phyloP scores from a whole-genome alignment of 2,797 vertebrate species.

The Poecilia gillii region DNA sequence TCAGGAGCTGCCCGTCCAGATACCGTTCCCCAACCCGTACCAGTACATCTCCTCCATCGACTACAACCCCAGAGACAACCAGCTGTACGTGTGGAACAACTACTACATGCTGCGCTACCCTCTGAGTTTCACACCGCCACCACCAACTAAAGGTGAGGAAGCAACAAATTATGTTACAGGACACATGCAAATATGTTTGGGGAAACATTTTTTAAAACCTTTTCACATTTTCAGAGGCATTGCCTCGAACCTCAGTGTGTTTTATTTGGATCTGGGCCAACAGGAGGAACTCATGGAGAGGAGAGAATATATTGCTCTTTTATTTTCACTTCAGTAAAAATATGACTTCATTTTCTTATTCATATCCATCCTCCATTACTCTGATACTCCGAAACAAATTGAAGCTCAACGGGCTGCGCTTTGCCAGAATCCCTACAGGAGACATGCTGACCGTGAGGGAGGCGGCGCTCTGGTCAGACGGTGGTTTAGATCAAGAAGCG shows the following conservation, averaged over 20 bases:
- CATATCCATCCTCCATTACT: background rate
- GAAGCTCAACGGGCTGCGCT: background rate
- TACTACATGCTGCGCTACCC: constrained; percentile 91
- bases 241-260: background rate
- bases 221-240: background rate
- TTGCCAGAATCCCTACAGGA: background rate
- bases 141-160: constrained; percentile 84
- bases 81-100: constrained; percentile 96
- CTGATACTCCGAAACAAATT: background rate
- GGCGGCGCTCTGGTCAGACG: background rate
- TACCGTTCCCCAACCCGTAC: constrained; percentile 94
- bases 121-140: constrained; percentile 87
- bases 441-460: background rate
- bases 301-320: background rate
- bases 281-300: background rate
- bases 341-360: background rate
- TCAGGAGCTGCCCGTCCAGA: constrained; percentile 83
- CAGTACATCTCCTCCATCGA: constrained; percentile 93
- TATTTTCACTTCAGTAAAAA: background rate
- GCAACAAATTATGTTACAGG: background rate
- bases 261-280: background rate
- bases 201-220: background rate
- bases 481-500: background rate
- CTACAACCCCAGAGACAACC: constrained; percentile 95
- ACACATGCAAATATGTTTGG: background rate